A percentile compares a stretch with the other conserved stretches of the same genome.
These are phyloP conservation scores for Drosophila testacea DNA, from an alignment of 2,888 invertebrate species.

Conservation along the genomic window DNA sequence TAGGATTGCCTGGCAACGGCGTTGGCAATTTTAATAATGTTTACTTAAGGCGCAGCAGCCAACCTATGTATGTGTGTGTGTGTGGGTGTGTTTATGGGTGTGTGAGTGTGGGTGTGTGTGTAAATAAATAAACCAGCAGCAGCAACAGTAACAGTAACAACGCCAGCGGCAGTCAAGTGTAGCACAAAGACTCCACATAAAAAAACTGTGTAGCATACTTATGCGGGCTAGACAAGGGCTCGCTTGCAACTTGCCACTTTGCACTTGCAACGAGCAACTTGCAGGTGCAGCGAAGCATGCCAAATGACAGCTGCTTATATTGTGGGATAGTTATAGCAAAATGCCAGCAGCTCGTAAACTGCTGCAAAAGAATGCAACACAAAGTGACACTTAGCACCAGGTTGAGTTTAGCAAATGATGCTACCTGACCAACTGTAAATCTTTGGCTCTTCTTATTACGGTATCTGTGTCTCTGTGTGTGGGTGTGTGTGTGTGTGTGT, in stretches of 20 bases:
- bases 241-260: constrained; percentile 18
- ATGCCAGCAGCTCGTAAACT: constrained; percentile 60
- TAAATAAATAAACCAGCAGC: constrained; percentile 50
- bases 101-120: constrained; percentile 22
- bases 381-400: constrained; percentile 53
- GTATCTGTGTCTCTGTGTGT: background rate
- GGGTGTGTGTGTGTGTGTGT: constrained; percentile 22
- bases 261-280: constrained; percentile 21
- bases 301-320: constrained; percentile 70
- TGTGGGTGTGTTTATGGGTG: constrained; percentile 11
- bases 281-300: constrained; percentile 62
- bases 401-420: constrained; percentile 13
- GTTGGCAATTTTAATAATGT: constrained; percentile 80
- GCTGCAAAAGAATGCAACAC: constrained; percentile 55
- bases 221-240: constrained; percentile 46
- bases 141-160: constrained; percentile 16
- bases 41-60: constrained; percentile 74
- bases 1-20: constrained; percentile 73
- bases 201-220: constrained; percentile 53
- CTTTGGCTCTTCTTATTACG: background rate
- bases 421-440: constrained; percentile 29
- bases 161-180: constrained; percentile 38
- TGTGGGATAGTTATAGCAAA: constrained; percentile 38
- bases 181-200: constrained; percentile 43
- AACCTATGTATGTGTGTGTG: constrained; percentile 21